Evolutionary conservation across 2,113 vertebrate genomes (phyloP), one percentile per base, ranked within the genome.

Genomic region (Lucifuga dentata): DNA sequence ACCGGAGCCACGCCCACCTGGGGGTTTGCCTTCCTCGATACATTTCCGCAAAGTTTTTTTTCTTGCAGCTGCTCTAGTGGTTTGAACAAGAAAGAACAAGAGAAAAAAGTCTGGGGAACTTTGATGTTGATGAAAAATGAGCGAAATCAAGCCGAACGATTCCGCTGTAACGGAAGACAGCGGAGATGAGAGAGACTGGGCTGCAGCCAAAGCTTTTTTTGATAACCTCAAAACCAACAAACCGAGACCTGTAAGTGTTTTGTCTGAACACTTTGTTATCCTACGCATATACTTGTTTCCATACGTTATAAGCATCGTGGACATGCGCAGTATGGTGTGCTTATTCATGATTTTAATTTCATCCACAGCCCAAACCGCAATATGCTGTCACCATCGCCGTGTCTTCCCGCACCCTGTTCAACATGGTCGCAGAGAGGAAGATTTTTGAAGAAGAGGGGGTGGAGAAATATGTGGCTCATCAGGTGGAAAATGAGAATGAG

Each of bases 331-430:
- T n/a, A n/a, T n/a, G n/a, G n/a, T n/a, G n/a, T n/a, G n/a, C n/a
- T n/a, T n/a, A n/a, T n/a, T n/a, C n/a, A n/a, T n/a, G n/a, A n/a
- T n/a, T n/a, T n/a, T n/a, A n/a, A n/a, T n/a, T n/a, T n/a, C 26
- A 5, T 29, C 0, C 3, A 5, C 87, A 98, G 97, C 95, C 96
- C 65, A 98, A 97, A 76, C 95, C 96, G 19, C 90, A 79, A 52
- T 80, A 90, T 23, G 97, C 97, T 0, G 93, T 98, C 55, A 98
- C 97, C 3, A 89, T 99, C 46, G 96, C 96, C 0, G 95, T 98
- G 8, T 99, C 98, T 1, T 97, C 98, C 5, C 92, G 94, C 16
- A 94, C 93, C 0, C 93, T 99, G 63, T 99, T 99, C 85, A 88
- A 97, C 83, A 93, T 99, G 95, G 88, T 87, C 68, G 93, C 90